Evolutionary conservation across 2,888 invertebrate species (phyloP).

Genomic region (Drosophila tripunctata): DNA sequence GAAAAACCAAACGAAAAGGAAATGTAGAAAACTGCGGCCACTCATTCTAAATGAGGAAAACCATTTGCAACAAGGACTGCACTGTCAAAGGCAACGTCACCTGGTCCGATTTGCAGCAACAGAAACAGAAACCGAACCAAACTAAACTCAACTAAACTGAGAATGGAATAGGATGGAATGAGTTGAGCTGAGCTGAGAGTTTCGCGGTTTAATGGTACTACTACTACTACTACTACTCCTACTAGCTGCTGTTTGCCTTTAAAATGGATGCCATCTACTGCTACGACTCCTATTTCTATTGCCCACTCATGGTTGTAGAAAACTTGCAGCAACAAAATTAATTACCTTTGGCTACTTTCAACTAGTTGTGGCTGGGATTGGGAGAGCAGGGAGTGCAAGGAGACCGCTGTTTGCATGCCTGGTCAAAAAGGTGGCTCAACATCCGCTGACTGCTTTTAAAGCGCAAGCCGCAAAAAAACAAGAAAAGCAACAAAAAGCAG

Average conservation of each 20-base stretch:
- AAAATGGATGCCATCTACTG: neutral
- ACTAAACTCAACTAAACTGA: constrained; percentile 15
- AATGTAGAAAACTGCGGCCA: constrained; percentile 49
- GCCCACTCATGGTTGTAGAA: constrained; percentile 20
- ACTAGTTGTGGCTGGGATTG: constrained; percentile 54
- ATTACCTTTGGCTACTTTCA: constrained; percentile 82
- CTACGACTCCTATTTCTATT: neutral
- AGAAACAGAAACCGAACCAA: neutral
- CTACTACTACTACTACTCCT: neutral
- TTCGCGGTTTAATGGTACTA: constrained; percentile 47
- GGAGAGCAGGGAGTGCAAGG: neutral
- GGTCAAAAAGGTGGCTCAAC: constrained; percentile 58
- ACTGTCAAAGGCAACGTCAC: constrained; percentile 60
- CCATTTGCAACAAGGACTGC: constrained; percentile 69
- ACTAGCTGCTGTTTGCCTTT: constrained; percentile 34
- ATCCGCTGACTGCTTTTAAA: constrained; percentile 70
- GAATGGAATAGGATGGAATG: neutral
- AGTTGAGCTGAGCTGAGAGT: constrained; percentile 16
- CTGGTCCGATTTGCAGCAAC: constrained; percentile 16
- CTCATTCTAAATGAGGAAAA: constrained; percentile 65
- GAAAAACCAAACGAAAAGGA: constrained; percentile 24
- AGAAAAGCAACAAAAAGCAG: constrained; percentile 11
- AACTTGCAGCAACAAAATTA: constrained; percentile 79
- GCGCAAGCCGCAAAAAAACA: constrained; percentile 48
- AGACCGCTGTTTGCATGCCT: constrained; percentile 50